phyloP scores from a whole-genome alignment of 2,888 invertebrate genomes.

The Neoaliturus tenellus region DNA sequence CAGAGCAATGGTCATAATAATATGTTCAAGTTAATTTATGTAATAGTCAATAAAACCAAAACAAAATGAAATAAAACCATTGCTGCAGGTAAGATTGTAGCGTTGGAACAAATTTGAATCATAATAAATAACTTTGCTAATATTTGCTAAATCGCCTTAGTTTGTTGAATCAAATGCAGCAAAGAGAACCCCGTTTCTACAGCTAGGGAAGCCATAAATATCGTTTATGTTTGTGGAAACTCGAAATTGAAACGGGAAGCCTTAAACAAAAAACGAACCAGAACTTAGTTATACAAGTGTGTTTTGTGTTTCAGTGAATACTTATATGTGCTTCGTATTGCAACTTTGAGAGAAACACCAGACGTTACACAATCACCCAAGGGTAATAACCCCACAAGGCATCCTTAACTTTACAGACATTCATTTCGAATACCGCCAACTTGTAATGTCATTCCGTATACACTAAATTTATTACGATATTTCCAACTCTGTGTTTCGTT shows the following conservation, averaged over 20 bases:
- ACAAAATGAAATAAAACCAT: no score
- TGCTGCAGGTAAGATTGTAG: no score
- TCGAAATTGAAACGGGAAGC: neutral
- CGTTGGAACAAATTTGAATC: no score
- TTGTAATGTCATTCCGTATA: neutral
- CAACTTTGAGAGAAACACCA: neutral
- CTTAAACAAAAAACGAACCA: neutral
- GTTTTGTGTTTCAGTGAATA: neutral
- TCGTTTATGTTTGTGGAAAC: neutral
- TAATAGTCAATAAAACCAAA: no score
- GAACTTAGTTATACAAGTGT: neutral
- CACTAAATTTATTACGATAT: no score
- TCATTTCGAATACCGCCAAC: neutral
- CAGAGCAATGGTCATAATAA: no score
- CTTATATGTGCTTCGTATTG: neutral
- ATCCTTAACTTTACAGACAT: neutral
- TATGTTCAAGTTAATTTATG: no score
- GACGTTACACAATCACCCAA: neutral
- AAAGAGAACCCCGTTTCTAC: neutral
- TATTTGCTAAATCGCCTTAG: no score
- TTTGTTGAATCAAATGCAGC: no score
- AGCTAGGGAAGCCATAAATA: neutral
- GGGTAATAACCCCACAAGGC: neutral
- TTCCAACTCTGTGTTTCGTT: no score
- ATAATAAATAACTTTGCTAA: no score